Conservation (phyloP, 2,797 vertebrate genomes). For the Chelonia mydas region DNA sequence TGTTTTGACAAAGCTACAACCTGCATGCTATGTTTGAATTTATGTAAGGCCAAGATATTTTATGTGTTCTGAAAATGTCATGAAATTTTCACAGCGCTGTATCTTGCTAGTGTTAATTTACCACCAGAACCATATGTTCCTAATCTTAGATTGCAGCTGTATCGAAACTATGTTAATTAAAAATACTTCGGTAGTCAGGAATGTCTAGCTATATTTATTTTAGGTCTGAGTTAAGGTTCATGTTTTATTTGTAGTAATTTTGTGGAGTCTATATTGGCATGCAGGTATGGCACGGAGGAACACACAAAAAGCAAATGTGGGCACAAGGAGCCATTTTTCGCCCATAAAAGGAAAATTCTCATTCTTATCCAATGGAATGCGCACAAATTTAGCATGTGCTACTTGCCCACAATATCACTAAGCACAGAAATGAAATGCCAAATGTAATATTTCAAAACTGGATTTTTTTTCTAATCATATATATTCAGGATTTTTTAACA, state of each 20-base stretch:
- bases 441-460: constrained; percentile 48
- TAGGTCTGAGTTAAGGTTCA: constrained; percentile 18
- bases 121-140: constrained; percentile 38
- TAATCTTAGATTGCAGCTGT: constrained; percentile 49
- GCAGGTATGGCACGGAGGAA: background rate
- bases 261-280: background rate
- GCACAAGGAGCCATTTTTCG: background rate
- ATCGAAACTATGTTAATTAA: constrained; percentile 56
- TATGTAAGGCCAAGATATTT: constrained; percentile 52
- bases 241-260: constrained; percentile 1
- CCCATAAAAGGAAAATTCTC: constrained; percentile 51
- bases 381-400: constrained; percentile 41
- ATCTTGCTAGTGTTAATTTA: constrained; percentile 65
- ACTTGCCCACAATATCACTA: constrained; percentile 6
- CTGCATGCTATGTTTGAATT: constrained; percentile 53
- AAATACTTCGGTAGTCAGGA: constrained; percentile 36
- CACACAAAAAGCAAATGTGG: background rate
- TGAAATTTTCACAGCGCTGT: constrained; percentile 57
- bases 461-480: constrained; percentile 66
- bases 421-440: constrained; percentile 60
- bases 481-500: constrained; percentile 44
- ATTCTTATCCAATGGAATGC: constrained; percentile 44
- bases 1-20: constrained; percentile 70
- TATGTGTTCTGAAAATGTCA: constrained; percentile 62
- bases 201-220: constrained; percentile 61